A percentile compares a stretch with the other conserved stretches of the same genome.
Evolutionary conservation across 1,140 invertebrate genomes (phyloP).

Genomic region (Cotesia glomerata): DNA sequence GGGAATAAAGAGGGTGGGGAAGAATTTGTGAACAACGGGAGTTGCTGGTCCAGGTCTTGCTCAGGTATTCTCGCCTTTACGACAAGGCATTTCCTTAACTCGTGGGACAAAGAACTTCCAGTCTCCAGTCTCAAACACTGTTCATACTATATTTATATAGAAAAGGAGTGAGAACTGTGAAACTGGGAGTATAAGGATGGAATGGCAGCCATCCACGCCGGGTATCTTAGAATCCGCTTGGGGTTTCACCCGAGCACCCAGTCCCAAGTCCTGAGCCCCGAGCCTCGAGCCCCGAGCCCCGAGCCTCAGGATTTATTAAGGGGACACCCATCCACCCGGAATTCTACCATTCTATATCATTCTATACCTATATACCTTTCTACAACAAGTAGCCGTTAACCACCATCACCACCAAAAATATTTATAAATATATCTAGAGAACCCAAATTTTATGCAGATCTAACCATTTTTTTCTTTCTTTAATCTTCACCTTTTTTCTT

Average conservation of each 20-base stretch:
- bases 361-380: not conserved
- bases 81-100: conserved; percentile 19
- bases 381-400: conserved; percentile 23
- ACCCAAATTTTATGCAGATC: conserved; percentile 50
- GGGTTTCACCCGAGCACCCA: not conserved
- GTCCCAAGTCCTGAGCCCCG: not conserved
- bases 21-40: conserved; percentile 20
- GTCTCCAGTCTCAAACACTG: no score
- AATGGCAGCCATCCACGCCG: not conserved
- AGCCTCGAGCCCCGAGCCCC: not conserved
- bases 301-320: conserved; percentile 47
- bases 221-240: conserved; percentile 12
- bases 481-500: not conserved
- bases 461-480: conserved; percentile 37
- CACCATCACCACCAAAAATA: conserved; percentile 6
- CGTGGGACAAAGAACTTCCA: conserved; percentile 7
- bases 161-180: no score
- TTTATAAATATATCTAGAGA: not conserved
- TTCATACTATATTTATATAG: no score
- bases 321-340: conserved; percentile 34
- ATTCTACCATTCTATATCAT: not conserved
- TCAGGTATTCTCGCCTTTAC: conserved; percentile 31
- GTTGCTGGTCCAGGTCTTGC: no score
- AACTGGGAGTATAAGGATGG: not conserved
- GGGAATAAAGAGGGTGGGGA: not conserved